Evolutionary conservation across 2,888 invertebrate genomes (phyloP), one percentile per base, ranked within the genome.

Genomic region (Helobdella robusta): DNA sequence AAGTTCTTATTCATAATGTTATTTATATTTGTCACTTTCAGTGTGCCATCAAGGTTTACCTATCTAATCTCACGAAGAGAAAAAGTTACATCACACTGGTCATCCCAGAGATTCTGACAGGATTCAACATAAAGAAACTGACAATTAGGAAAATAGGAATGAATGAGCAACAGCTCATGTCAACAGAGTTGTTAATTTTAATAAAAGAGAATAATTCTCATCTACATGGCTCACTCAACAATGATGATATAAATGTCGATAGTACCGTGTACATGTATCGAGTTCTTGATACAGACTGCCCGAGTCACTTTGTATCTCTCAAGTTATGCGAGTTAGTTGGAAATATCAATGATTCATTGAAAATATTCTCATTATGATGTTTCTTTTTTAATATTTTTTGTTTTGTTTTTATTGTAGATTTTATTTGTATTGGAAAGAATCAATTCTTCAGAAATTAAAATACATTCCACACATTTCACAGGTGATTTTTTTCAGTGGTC

Each of bases 51-150:
- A 56, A 56, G 32, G 56, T 56, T 25, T 32, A 56, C 28, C 32
- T 56, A 56, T 28, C 56, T n/a, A 56, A 56, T 32, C n/a, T 56
- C 28, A 56, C 32, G n/a, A 56, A 56, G 18, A 28, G 56, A 30
- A 56, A 56, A 32, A 56, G 56, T 56, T 32, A 56, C 32, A 32
- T 56, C 25, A 56, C 56, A 2, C n/a, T 56, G 56, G 56, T 56
- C 28, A 32, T 56, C 30, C 56, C 32, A 25, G 56, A 56, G 32
- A 30, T 30, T 25, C 32, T n/a, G n/a, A 3, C 32, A 56, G 56
- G 56, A 25, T 30, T 56, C n/a, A 56, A 28, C n/a, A 56, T 56
- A n/a, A 56, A 56, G 32, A 56, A n/a, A 30, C 20, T 28, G n/a
- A 32, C 23, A 30, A 56, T 28, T n/a, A 56, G 32, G 32, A 56